These are phyloP conservation scores for Drosophila elegans DNA, from an alignment of 1,140 invertebrate species.

Conservation along the genomic window DNA sequence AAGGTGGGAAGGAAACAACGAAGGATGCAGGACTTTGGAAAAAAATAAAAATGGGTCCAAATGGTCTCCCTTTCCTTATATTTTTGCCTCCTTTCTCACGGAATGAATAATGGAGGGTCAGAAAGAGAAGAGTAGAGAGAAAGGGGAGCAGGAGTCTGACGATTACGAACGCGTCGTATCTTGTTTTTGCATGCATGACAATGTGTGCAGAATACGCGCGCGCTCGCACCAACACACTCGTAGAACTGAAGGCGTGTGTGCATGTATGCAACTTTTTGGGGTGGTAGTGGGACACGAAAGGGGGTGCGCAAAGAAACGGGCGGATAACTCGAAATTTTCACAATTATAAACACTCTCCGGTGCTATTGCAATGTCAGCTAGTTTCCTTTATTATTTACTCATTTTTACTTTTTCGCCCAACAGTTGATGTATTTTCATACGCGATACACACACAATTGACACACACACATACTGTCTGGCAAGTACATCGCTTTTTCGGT, in stretches of 20 bases:
- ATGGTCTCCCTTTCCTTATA: conserved; percentile 20
- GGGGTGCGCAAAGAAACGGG: background rate
- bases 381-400: conserved; percentile 12
- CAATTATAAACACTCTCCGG: conserved; percentile 37
- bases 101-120: conserved; percentile 28
- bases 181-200: conserved; percentile 65
- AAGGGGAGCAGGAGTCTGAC: conserved; percentile 35
- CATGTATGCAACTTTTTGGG: conserved; percentile 62
- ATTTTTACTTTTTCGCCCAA: conserved; percentile 12
- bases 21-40: conserved; percentile 37
- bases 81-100: conserved; percentile 11
- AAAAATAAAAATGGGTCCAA: conserved; percentile 12
- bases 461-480: conserved; percentile 39
- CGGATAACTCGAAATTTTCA: conserved; percentile 27
- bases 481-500: conserved; percentile 69
- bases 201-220: conserved; percentile 60
- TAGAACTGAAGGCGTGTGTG: conserved; percentile 14
- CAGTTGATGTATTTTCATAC: conserved; percentile 45
- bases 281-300: conserved; percentile 32
- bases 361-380: conserved; percentile 35
- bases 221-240: conserved; percentile 30
- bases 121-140: conserved; percentile 8
- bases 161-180: conserved; percentile 60
- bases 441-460: conserved; percentile 50
- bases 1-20: conserved; percentile 1